phyloP scores from a whole-genome alignment of 2,888 invertebrate genomes.

The Alcis repandata region DNA sequence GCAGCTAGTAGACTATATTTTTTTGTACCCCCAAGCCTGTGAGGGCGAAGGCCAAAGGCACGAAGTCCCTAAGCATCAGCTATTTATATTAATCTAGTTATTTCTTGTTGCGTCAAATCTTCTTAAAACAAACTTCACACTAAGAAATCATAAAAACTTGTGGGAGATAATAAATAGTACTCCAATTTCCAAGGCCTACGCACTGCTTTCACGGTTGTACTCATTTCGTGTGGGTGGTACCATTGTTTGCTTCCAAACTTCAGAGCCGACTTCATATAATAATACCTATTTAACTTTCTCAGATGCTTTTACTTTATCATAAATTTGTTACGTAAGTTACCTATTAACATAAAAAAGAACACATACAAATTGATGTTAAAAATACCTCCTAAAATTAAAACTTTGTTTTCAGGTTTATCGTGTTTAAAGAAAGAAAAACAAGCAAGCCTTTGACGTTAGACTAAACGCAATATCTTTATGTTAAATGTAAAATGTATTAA shows the following conservation, averaged over 20 bases:
- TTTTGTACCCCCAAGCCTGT: too few species aligned
- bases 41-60: too few species aligned
- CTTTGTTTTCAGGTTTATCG: too few species aligned
- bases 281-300: not conserved
- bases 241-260: not conserved
- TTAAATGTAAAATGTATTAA: not conserved
- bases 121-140: too few species aligned
- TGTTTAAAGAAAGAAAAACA: too few species aligned
- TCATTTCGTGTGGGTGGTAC: not conserved
- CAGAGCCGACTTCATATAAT: not conserved
- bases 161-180: not conserved
- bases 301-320: not conserved
- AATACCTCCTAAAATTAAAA: not conserved
- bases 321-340: not conserved
- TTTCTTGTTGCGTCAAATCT: too few species aligned
- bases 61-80: too few species aligned
- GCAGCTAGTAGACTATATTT: too few species aligned
- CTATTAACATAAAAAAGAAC: not conserved
- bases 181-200: conserved; percentile 6
- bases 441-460: not conserved
- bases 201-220: conserved; percentile 1
- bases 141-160: not conserved
- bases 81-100: too few species aligned
- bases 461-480: conserved; percentile 2
- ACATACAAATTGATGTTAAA: not conserved